phyloP scores from a whole-genome alignment of 2,113 vertebrate genomes.

The Falco punctatus region DNA sequence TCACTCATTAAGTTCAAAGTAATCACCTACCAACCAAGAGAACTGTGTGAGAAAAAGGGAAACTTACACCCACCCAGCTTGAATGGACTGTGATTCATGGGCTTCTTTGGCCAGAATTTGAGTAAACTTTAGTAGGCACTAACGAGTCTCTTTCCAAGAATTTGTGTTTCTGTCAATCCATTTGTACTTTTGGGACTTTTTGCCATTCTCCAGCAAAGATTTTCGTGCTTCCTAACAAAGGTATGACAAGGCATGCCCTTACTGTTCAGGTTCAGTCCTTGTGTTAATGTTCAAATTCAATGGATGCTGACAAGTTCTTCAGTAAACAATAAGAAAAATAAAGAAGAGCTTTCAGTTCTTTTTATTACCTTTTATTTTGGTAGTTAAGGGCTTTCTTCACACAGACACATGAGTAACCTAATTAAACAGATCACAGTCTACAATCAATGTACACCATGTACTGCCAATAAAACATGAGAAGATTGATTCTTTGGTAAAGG shows the following conservation, averaged over 20 bases:
- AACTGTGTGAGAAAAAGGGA: background rate
- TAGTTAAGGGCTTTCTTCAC: background rate
- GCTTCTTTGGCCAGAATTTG: background rate
- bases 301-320: background rate
- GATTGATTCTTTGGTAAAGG: background rate
- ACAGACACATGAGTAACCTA: background rate
- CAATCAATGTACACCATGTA: background rate
- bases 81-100: background rate
- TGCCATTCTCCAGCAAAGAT: background rate
- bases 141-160: background rate
- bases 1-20: background rate
- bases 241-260: background rate
- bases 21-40: background rate
- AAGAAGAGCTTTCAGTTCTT: background rate
- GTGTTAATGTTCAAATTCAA: background rate
- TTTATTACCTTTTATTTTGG: background rate
- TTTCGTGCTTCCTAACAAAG: background rate
- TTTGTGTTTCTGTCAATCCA: background rate
- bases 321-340: background rate
- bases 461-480: background rate
- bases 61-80: background rate
- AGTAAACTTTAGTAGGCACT: background rate
- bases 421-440: background rate
- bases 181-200: background rate
- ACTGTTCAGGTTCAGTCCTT: background rate